Evolutionary conservation across 2,797 vertebrate species (phyloP), one percentile per base, ranked within the genome.

Genomic region (Apogon talboti): DNA sequence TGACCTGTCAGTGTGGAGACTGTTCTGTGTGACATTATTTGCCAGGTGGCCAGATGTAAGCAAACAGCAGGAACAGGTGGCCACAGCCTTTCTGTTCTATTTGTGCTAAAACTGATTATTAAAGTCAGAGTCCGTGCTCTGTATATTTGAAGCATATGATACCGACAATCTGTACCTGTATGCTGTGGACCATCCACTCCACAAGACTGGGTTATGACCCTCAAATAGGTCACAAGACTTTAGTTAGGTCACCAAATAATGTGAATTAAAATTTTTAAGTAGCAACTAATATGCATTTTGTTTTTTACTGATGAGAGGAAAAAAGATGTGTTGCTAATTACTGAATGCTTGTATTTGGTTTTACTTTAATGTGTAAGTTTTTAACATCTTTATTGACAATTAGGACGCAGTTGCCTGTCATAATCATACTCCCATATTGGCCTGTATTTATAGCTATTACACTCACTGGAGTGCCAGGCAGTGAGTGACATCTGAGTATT

Each of bases 21-120:
- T 35, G 52, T 54, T 42, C 30, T 44, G 53, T 40, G 6, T 18
- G 8, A 33, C 16, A 7, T 4, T 49, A 47, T 46, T 45, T 35
- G 55, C 44, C 58, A 66, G 51, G 40, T 24, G 18, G 14, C 54
- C 73, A 35, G 50, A 57, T 67, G 58, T 73, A 64, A 30, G 62
- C 38, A 66, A 71, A 55, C 46, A 21, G 57, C 50, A 64, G 76
- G 45, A 73, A 51, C 10, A 65, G 40, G 15, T 21, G 43, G 41
- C 16, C 54, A 51, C 24, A 8, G 33, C 12, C 6, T 55, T 48
- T 24, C 48, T 35, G 14, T n/a, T 15, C 4, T n/a, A 7, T 67
- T 28, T 47, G 15, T 24, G 48, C 13, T 35, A n/a, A 61, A 51
- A 30, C 44, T 51, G 13, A 47, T 48, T 33, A 16, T 42, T 33